Conservation (phyloP, 2,113 vertebrate species). For the Cathartes aura region DNA sequence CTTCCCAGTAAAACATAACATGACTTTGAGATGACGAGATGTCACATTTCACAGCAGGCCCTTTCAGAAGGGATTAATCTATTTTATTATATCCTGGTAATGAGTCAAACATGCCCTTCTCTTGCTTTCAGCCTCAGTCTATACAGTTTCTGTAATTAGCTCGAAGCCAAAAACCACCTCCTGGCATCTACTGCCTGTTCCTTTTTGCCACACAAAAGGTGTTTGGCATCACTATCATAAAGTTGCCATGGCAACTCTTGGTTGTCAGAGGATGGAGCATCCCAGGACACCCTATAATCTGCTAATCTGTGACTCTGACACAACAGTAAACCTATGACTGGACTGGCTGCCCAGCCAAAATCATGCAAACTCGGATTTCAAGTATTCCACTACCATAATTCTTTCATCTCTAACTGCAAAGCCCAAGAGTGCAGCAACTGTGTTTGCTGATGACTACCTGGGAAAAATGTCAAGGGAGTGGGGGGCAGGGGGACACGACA, state of each 20-base stretch:
- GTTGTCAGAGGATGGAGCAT: background rate
- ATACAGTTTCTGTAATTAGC: background rate
- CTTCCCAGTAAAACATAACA: background rate
- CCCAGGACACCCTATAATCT: background rate
- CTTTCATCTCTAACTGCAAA: background rate
- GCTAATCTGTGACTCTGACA: background rate
- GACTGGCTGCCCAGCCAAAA: background rate
- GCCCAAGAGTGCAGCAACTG: background rate
- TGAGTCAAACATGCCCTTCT: background rate
- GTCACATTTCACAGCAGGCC: background rate
- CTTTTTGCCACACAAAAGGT: background rate
- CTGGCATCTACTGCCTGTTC: background rate
- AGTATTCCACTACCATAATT: background rate
- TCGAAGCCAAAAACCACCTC: background rate
- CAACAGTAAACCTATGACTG: background rate
- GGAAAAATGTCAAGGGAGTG: background rate
- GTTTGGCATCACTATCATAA: background rate
- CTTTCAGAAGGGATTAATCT: background rate
- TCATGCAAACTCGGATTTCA: background rate
- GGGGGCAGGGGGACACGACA: background rate
- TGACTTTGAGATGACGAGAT: background rate
- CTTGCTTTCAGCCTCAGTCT: background rate
- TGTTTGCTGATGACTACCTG: background rate
- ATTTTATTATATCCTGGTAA: background rate
- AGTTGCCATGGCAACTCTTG: background rate